Evolutionary conservation across 2,888 invertebrate genomes (phyloP).

Genomic region (Pristionchus entomophagus): DNA sequence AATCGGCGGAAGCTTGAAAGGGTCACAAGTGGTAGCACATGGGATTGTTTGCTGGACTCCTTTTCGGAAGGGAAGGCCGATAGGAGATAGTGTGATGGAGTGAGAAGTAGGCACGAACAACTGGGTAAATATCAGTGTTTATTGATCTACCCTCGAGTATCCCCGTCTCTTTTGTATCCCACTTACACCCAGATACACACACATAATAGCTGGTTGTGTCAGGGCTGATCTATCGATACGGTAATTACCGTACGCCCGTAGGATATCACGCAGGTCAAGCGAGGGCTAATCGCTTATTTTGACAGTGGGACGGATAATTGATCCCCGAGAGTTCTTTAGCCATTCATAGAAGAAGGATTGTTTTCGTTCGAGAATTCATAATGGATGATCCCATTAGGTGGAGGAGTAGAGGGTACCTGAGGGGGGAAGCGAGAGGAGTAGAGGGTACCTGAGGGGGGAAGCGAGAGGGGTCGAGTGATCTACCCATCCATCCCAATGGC

Average conservation of each 20-base stretch:
- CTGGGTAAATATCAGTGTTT: background rate
- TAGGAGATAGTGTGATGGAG: background rate
- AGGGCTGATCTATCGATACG: conserved; percentile 2
- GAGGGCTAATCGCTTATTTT: conserved; percentile 21
- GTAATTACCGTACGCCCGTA: conserved; percentile 18
- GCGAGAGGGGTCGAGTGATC: background rate
- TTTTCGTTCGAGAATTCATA: conserved; percentile 1
- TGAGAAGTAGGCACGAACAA: conserved; percentile 7
- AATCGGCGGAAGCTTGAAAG: conserved; percentile 23
- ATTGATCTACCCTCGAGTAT: background rate
- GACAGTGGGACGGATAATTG: conserved; percentile 28
- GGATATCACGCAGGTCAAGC: conserved; percentile 35
- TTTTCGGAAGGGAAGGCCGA: conserved; percentile 7
- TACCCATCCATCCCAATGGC: background rate
- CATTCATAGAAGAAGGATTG: conserved; percentile 27
- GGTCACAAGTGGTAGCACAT: background rate
- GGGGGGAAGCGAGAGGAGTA: background rate
- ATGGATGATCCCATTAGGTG: conserved; percentile 13
- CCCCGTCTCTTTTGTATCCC: background rate
- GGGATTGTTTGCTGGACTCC: background rate
- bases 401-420: background rate
- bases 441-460: background rate
- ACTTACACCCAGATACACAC: background rate
- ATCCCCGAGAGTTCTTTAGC: conserved; percentile 20
- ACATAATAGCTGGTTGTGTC: background rate